phyloP scores from a whole-genome alignment of 2,888 invertebrate genomes.

The Ptychoptera albimana region DNA sequence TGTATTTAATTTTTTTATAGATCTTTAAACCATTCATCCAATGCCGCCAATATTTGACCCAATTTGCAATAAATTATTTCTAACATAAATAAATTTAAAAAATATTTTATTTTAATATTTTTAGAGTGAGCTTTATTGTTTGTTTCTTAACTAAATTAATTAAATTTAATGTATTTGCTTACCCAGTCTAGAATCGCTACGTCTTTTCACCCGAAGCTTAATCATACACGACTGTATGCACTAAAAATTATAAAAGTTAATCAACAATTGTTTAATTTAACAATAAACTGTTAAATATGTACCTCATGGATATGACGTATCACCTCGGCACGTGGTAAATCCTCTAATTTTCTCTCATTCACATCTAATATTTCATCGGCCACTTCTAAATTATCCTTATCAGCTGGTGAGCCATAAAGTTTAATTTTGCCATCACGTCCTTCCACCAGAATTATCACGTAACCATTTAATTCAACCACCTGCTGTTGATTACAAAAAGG shows the following conservation, averaged over 20 bases:
- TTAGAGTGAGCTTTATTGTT: no score
- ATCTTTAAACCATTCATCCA: no score
- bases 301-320: slow-evolving; percentile 93
- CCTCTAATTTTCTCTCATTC: slow-evolving; percentile 82
- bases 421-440: slow-evolving; percentile 89
- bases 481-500: slow-evolving; percentile 19
- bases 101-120: no score
- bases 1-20: no score
- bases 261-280: background rate
- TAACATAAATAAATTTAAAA: no score
- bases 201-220: slow-evolving; percentile 79
- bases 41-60: no score
- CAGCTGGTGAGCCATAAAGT: slow-evolving; percentile 83
- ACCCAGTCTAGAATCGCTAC: slow-evolving; percentile 77
- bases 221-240: slow-evolving; percentile 92
- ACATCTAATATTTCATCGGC: slow-evolving; percentile 97
- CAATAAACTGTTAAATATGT: background rate
- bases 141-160: no score
- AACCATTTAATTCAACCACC: slow-evolving; percentile 83
- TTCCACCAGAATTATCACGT: slow-evolving; percentile 87
- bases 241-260: slow-evolving; percentile 39
- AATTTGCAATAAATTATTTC: no score
- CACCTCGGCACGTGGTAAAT: slow-evolving; percentile 82
- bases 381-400: slow-evolving; percentile 84
- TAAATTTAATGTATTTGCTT: slow-evolving; percentile 35